A percentile compares a stretch with the other conserved stretches of the same genome.
Evolutionary conservation across 2,797 vertebrate genomes (phyloP).

Genomic region (Eupleurogrammus muticus): DNA sequence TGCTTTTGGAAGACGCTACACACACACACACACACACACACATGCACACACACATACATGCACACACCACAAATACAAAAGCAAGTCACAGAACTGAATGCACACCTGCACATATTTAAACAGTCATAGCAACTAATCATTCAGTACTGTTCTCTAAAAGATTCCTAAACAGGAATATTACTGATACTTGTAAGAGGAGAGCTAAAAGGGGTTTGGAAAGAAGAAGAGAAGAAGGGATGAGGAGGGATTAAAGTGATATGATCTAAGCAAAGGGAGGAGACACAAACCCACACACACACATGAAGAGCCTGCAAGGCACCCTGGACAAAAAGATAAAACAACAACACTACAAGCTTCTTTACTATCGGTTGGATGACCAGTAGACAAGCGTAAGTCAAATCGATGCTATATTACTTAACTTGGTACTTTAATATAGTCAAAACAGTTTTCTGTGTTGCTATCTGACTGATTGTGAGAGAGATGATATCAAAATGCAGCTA

Average conservation of each 20-base stretch:
- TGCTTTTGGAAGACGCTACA: conserved; percentile 12
- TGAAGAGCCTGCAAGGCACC: conserved; percentile 10
- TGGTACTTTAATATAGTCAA: too few relatives aligned
- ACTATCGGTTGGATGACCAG: not conserved
- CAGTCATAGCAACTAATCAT: not conserved
- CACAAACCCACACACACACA: not conserved
- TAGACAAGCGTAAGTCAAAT: conserved; percentile 44
- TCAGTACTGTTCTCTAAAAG: not conserved
- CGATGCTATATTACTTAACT: not conserved
- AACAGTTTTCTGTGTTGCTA: not conserved
- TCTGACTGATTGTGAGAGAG: not conserved
- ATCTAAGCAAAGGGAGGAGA: conserved; percentile 43
- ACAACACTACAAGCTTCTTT: conserved; percentile 5
- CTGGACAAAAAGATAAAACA: conserved; percentile 1
- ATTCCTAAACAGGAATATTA: not conserved
- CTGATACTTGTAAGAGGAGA: not conserved
- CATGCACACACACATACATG: not conserved
- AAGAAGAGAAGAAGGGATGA: conserved; percentile 40
- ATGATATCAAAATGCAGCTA: not conserved
- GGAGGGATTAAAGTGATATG: conserved; percentile 58
- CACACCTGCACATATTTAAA: not conserved
- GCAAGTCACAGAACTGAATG: conserved; percentile 2
- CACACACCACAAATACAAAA: not conserved
- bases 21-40: not conserved
- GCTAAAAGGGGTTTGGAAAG: not conserved